A percentile compares a stretch with the other conserved stretches of the same genome.
Evolutionary conservation across 2,888 invertebrate species (phyloP).

Genomic region (Trichacis sp.): DNA sequence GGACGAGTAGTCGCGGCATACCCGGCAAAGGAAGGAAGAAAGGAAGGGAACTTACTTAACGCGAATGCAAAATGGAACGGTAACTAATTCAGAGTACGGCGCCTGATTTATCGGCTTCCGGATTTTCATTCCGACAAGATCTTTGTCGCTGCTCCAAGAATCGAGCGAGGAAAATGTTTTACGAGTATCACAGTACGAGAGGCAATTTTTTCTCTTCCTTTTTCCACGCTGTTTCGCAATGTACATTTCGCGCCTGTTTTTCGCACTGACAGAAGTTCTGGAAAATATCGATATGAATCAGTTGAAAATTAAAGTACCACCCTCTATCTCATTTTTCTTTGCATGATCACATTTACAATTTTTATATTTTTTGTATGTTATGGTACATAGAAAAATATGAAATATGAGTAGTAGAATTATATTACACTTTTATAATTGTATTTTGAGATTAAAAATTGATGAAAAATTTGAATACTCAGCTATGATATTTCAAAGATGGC

Average conservation of each 20-base stretch:
- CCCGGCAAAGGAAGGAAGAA: slow-evolving; percentile 35
- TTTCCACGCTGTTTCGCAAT: slow-evolving; percentile 1
- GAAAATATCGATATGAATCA: too few species aligned
- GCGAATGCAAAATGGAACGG: slow-evolving; percentile 61
- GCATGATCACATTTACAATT: too few species aligned
- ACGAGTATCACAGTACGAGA: slow-evolving; percentile 26
- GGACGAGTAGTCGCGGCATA: slow-evolving; percentile 37
- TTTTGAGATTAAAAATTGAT: too few species aligned
- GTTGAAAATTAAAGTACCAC: too few species aligned
- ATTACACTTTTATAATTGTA: too few species aligned
- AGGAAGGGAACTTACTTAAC: slow-evolving; percentile 57
- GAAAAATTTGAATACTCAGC: too few species aligned
- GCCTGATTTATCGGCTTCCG: slow-evolving; percentile 62
- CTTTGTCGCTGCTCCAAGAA: slow-evolving; percentile 42
- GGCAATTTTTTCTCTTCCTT: slow-evolving; percentile 24
- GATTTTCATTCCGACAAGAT: slow-evolving; percentile 49
- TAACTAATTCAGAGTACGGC: slow-evolving; percentile 61
- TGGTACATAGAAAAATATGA: too few species aligned
- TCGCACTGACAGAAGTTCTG: too few species aligned
- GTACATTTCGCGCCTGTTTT: neutral
- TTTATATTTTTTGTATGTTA: too few species aligned
- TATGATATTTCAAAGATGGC: too few species aligned
- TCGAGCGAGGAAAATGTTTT: slow-evolving; percentile 43
- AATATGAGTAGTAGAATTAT: too few species aligned
- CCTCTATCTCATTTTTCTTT: too few species aligned